Base-by-base conservation (phyloP, 2,888 invertebrate genomes). In the Hesperia comma region DNA sequence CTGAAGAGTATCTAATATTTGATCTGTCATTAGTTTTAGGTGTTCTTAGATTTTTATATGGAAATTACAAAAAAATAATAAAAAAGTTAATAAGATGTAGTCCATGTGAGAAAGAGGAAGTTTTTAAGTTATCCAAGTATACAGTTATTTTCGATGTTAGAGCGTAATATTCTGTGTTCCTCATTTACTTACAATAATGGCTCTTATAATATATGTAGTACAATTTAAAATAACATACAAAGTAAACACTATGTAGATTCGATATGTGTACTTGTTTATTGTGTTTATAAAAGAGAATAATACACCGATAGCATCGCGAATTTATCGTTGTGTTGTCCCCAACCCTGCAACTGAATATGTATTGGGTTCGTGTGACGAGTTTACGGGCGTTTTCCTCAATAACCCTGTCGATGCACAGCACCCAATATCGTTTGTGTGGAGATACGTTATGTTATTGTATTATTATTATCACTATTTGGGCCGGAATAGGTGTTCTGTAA, bases 371-470 rank as follows among this genome's bases (percentile, higher is more conserved):
- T 60, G 6, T 46, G 60, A 33, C 60, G 17, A 14, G 49, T 61
- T 37, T 61, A 40, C 51, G 61, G 37, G 6, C 51, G 37, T 51
- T 61, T 61, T 61, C 61, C 61, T 61, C 61, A 40, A 61, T 40
- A 51, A 33, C 19, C 15, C 21, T 37, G 40, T 15, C 17, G n/a
- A 6, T 32, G 14, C 10, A n/a, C 15, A 61, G 21, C 17, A 8
- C 21, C n/a, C 53, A n/a, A 53, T 32, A n/a, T 53, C 26, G n/a
- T 32, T 60, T 60, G 8, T 60, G 43, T 17, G 17, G 10, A 8
- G 26, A 57, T 15, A 8, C 7, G n/a, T 17, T n/a, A n/a, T 32
- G n/a, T 58, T 57, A 43, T 58, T 58, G 26, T 43, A 21, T 21
- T 51, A 51, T 51, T 14, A 26, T 37, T n/a, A 37, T 37, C 12